Conservation (phyloP, 2,113 vertebrate species). For the Nanorana parkeri region DNA sequence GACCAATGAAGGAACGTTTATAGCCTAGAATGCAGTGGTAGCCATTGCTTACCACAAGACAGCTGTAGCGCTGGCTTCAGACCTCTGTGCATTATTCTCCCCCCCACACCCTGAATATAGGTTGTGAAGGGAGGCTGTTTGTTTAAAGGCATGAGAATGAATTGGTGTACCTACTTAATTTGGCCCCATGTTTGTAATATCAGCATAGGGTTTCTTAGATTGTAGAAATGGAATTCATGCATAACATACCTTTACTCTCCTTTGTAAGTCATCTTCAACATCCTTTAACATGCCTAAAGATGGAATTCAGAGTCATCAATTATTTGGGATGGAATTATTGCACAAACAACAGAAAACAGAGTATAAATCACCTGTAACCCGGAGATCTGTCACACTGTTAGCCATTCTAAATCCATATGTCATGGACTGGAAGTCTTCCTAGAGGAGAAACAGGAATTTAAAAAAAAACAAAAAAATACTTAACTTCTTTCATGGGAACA, state of each 20-base stretch:
- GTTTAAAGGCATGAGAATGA: too few relatives aligned
- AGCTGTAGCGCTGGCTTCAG: too few relatives aligned
- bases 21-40: too few relatives aligned
- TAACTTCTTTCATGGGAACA: background rate
- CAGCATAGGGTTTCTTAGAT: too few relatives aligned
- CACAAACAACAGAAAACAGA: background rate
- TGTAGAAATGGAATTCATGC: background rate
- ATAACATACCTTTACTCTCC: conserved; percentile 90
- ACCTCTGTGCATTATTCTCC: too few relatives aligned
- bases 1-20: too few relatives aligned
- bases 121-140: too few relatives aligned
- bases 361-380: conserved; percentile 89
- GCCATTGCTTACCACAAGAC: too few relatives aligned
- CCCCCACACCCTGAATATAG: too few relatives aligned
- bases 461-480: conserved; percentile 53
- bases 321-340: too few relatives aligned
- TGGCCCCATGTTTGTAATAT: too few relatives aligned
- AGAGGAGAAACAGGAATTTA: background rate
- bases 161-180: too few relatives aligned
- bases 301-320: conserved; percentile 25
- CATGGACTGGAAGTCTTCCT: conserved; percentile 99
- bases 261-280: conserved; percentile 96
- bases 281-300: conserved; percentile 95
- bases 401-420: conserved; percentile 99
- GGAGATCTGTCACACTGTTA: conserved; percentile 95